phyloP scores from a whole-genome alignment of 2,797 vertebrate species.

The Cynopterus sphinx region DNA sequence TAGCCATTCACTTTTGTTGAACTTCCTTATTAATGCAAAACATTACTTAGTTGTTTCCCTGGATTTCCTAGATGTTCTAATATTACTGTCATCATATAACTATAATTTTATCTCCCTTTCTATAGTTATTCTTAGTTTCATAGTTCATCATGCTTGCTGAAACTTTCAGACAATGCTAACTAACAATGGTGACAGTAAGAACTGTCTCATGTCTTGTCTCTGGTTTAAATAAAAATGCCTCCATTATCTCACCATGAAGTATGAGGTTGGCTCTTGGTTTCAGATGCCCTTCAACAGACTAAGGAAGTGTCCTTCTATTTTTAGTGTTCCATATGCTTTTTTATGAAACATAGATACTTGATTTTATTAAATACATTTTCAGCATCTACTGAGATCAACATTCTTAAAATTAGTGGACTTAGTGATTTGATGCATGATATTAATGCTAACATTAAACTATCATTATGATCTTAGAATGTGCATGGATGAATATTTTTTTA shows the following conservation, averaged over 20 bases:
- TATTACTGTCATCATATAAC: constrained; percentile 50
- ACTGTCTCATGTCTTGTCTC: constrained; percentile 45
- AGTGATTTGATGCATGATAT: neutral
- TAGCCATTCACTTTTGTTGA: constrained; percentile 48
- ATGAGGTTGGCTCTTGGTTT: neutral
- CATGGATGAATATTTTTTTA: neutral
- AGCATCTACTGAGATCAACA: neutral
- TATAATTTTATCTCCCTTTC: constrained; percentile 46
- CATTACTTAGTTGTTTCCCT: constrained; percentile 58
- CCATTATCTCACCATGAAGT: constrained; percentile 7
- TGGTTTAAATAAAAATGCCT: constrained; percentile 51
- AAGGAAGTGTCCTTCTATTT: neutral
- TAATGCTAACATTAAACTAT: neutral
- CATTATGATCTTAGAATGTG: neutral
- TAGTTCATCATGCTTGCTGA: constrained; percentile 39
- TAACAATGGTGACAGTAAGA: neutral
- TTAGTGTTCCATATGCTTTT: neutral
- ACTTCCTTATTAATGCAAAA: constrained; percentile 69
- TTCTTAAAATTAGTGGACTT: constrained; percentile 31
- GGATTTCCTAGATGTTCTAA: constrained; percentile 57
- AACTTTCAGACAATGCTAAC: constrained; percentile 56
- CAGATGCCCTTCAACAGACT: neutral
- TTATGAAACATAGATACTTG: neutral
- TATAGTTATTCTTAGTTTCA: constrained; percentile 48
- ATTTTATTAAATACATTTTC: constrained; percentile 27